Evolutionary conservation across 2,113 vertebrate genomes (phyloP), one percentile per base, ranked within the genome.

Genomic region (Dasyornis broadbenti): DNA sequence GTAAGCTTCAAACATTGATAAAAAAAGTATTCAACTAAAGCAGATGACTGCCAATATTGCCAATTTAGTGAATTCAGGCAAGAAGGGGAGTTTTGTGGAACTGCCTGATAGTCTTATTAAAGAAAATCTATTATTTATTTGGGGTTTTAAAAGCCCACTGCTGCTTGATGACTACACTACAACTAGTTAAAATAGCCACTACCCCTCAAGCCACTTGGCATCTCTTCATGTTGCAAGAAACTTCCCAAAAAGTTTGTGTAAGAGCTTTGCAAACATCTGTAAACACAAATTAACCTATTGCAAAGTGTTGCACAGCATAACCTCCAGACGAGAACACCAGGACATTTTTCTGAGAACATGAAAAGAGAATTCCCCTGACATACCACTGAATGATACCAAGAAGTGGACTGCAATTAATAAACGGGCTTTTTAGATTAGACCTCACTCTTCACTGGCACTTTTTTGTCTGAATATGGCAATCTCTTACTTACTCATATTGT

Each of bases 241-340:
- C 8, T 37, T 73, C 57, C 30, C 4, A 2, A 4, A 45, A 92
- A 44, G 30, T n/a, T 44, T n/a, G n/a, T n/a, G n/a, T n/a, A n/a
- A n/a, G n/a, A n/a, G n/a, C n/a, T n/a, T n/a, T n/a, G n/a, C n/a
- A n/a, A 50, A 52, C 5, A 4, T 30, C 21, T 66, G 21, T 47
- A 31, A 86, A 79, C 31, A 45, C 39, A 66, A 28, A 86, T 23
- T 35, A 87, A 83, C 4, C 22, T 54, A 27, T 3, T 40, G 27
- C 15, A 15, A 61, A 73, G 14, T 20, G 11, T 33, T 82, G 37
- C 35, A 60, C 16, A 53, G 26, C 64, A 44, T 28, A 82, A 83
- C 23, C 20, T 56, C 20, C 6, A 33, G 23, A 47, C 45, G 5
- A 85, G 11, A 12, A 52, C 0, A 71, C 9, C 2, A 0, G 10